Evolutionary conservation across 1,140 invertebrate species (phyloP).

Genomic region (Sesamia nonagrioides): DNA sequence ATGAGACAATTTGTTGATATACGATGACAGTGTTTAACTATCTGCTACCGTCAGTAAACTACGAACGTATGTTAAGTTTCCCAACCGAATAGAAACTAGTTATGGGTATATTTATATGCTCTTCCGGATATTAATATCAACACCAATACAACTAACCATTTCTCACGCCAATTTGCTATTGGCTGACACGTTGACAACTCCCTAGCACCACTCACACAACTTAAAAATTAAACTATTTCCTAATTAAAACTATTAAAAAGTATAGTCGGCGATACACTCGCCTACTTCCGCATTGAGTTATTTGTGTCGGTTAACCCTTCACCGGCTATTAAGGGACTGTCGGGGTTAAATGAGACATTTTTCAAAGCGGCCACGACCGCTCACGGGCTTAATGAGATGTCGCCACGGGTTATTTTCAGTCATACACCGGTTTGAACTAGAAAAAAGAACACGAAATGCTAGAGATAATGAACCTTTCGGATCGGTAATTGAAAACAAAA

Average conservation of each 20-base stretch:
- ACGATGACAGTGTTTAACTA: conserved; percentile 22
- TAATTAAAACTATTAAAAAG: conserved; percentile 86
- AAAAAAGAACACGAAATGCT: conserved; percentile 55
- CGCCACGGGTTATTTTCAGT: conserved; percentile 82
- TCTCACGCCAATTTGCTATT: conserved; percentile 80
- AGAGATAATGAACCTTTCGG: conserved; percentile 70
- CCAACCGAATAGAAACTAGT: conserved; percentile 42
- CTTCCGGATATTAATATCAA: conserved; percentile 51
- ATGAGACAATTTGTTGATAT: conserved; percentile 24
- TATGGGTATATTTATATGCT: conserved; percentile 46
- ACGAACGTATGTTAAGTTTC: conserved; percentile 34
- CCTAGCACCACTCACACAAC: conserved; percentile 61
- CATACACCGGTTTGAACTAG: conserved; percentile 58
- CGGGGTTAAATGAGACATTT: conserved; percentile 86
- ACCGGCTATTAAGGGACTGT: conserved; percentile 78
- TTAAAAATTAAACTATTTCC: conserved; percentile 84
- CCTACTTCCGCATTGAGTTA: conserved; percentile 81
- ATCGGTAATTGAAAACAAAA: conserved; percentile 62
- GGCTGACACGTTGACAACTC: conserved; percentile 66
- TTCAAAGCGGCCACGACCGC: conserved; percentile 77
- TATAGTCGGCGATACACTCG: conserved; percentile 65
- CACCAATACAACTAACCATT: conserved; percentile 55
- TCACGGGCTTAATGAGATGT: conserved; percentile 85
- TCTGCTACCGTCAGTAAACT: conserved; percentile 11
- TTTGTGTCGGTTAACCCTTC: conserved; percentile 84